Base-by-base conservation (phyloP, 2,797 vertebrate species). In the Fratercula arctica region DNA sequence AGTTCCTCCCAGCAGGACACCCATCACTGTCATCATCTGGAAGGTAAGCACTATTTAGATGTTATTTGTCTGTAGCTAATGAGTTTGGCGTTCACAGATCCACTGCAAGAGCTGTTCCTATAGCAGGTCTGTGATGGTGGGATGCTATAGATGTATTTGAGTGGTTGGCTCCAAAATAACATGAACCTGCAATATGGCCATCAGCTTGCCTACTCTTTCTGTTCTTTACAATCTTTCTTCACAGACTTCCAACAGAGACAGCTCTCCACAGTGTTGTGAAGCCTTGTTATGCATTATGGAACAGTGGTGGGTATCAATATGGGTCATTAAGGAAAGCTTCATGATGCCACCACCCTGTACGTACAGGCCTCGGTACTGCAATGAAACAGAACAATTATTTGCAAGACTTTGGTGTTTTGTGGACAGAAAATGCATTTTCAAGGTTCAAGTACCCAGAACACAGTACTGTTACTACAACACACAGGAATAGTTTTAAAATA, bases 121-220 rank as follows among this genome's bases (percentile, higher is more conserved):
- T 14, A 81, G 59, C 50, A 56, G 19, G 33, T 61, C 54, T 45
- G 28, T 37, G 45, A 54, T 10, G 21, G 43, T 37, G 41, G 51
- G 70, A 76, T 51, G 51, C 56, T 79, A 59, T 28, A 59, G 54
- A 54, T 73, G 24, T 53, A 81, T 43, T 43, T 50, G 26, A 48
- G 85, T 35, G 39, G 39, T 33, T 82, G n/a, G 56, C 48, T 77
- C 23, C 74, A 82, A 84, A 87, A 37, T 51, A 87, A 85, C 26
- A 12, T 2, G 13, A 84, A 48, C 31, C 28, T 39, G 54, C 28
- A 43, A 39, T 7, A 23, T 0, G 0, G 45, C 35, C 70, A 45
- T 26, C 67, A 82, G 46, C 35, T 89, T 46, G 25, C 29, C 31
- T 51, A 10, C 16, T 46, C 37, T 46, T 92, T 78, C 70, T 54